These are phyloP conservation scores for Oplegnathus fasciatus DNA, from an alignment of 2,113 vertebrate species.

Conservation along the genomic window DNA sequence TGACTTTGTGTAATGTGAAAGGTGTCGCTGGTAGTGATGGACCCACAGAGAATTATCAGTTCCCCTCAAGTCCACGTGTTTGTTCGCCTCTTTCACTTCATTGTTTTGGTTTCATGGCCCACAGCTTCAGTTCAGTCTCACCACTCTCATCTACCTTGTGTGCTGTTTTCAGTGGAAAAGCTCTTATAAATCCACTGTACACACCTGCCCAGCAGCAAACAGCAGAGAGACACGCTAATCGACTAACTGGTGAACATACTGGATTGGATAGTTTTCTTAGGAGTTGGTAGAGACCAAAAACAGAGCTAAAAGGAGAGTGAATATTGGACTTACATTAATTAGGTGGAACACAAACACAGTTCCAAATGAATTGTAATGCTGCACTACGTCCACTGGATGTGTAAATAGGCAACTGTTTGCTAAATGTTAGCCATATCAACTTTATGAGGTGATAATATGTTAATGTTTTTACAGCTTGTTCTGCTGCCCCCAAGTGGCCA, in stretches of 20 bases:
- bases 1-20: not conserved
- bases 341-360: no score
- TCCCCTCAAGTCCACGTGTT: not conserved
- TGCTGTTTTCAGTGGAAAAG: not conserved
- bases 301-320: no score
- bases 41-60: not conserved
- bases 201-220: no score
- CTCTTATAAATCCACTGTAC: no score
- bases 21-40: not conserved
- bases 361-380: not conserved
- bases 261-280: no score
- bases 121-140: no score
- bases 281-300: no score
- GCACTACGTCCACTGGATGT: not conserved
- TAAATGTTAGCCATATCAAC: no score
- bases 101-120: not conserved
- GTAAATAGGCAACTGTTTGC: not conserved
- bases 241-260: not conserved
- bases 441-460: not conserved
- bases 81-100: not conserved
- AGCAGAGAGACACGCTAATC: no score
- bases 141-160: not conserved
- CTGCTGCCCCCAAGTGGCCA: not conserved
- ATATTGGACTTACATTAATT: no score
- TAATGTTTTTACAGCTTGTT: not conserved